Evolutionary conservation across 2,797 vertebrate species (phyloP).

Genomic region (Fratercula arctica): DNA sequence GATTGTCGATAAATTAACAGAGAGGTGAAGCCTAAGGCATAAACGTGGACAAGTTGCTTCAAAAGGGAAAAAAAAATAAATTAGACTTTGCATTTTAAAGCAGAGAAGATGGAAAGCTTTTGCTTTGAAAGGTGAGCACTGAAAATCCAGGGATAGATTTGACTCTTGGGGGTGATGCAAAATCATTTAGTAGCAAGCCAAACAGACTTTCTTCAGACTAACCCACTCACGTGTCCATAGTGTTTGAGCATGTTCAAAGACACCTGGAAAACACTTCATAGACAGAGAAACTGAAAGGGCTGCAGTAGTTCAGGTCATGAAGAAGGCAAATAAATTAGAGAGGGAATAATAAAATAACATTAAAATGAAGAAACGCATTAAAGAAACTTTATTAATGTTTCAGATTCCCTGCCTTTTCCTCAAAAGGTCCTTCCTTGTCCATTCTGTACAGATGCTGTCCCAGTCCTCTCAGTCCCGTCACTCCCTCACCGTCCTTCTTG

Average conservation of each 20-base stretch:
- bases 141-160: background rate
- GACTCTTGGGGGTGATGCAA: background rate
- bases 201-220: background rate
- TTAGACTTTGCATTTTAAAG: background rate
- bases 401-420: background rate
- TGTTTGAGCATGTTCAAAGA: background rate
- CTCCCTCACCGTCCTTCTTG: background rate
- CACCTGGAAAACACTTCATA: background rate
- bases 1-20: background rate
- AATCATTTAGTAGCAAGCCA: background rate
- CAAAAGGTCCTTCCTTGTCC: background rate
- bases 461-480: background rate
- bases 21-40: background rate
- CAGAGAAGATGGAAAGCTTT: background rate
- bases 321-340: background rate
- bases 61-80: background rate
- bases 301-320: background rate
- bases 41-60: accelerated
- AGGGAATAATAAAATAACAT: background rate
- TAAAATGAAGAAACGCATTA: background rate
- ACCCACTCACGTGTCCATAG: background rate
- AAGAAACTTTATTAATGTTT: background rate
- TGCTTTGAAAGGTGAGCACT: background rate
- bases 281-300: background rate
- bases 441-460: background rate